Conservation (phyloP, 1,140 invertebrate genomes). For the Elymnias hypermnestra region DNA sequence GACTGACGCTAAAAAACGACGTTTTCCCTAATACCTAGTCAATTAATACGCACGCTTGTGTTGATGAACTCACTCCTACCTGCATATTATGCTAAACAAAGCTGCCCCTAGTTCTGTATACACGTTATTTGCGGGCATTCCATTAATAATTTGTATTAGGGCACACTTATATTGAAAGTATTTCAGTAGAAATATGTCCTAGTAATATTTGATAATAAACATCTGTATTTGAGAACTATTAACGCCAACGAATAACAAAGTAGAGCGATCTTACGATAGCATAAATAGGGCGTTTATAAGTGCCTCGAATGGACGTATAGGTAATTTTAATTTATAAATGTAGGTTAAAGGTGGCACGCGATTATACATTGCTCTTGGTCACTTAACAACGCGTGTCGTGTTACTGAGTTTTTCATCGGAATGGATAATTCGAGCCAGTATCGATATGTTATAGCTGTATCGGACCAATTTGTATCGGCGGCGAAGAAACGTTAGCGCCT, state of each 20-base stretch:
- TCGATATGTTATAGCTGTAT: slow-evolving; percentile 5
- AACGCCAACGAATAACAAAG: slow-evolving; percentile 24
- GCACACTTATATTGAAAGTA: no score
- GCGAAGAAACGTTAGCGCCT: slow-evolving; percentile 8
- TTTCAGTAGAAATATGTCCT: neutral
- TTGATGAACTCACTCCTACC: slow-evolving; percentile 56
- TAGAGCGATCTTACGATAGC: slow-evolving; percentile 63
- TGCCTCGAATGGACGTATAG: slow-evolving; percentile 46
- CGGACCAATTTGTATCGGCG: slow-evolving; percentile 10
- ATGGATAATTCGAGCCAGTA: slow-evolving; percentile 16
- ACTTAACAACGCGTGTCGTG: slow-evolving; percentile 22
- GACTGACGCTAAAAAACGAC: slow-evolving; percentile 49
- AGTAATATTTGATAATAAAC: slow-evolving; percentile 8
- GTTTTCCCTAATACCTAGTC: slow-evolving; percentile 34
- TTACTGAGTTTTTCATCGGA: slow-evolving; percentile 17
- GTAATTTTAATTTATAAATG: slow-evolving; percentile 59
- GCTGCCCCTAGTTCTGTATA: no score
- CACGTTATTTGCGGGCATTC: no score
- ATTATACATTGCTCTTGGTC: slow-evolving; percentile 28
- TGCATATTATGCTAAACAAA: slow-evolving; percentile 47
- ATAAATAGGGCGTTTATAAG: slow-evolving; percentile 58
- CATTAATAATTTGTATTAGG: no score
- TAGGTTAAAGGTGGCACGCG: slow-evolving; percentile 61
- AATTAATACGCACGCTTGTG: slow-evolving; percentile 39
- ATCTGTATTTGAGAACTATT: slow-evolving; percentile 16